phyloP scores from a whole-genome alignment of 2,113 vertebrate species.

The Lepus americanus region DNA sequence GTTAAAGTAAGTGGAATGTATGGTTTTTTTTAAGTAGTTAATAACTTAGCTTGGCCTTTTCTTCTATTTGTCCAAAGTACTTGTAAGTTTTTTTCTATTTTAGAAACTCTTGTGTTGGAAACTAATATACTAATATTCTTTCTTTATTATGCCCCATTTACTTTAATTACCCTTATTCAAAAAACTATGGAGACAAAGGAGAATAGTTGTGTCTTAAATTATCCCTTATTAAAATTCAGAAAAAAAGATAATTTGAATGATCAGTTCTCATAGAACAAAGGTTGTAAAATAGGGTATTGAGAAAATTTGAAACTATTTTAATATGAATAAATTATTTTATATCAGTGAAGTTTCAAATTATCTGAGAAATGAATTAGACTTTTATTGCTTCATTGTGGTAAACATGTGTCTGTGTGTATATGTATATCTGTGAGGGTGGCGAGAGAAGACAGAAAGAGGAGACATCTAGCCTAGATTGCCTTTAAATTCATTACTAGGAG shows the following conservation, averaged over 20 bases:
- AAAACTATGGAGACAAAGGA: conserved; percentile 19
- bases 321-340: conserved; percentile 27
- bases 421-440: neutral
- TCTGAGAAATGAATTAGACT: neutral
- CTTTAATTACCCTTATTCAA: conserved; percentile 53
- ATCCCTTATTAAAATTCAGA: conserved; percentile 62
- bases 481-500: neutral
- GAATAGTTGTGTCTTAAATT: conserved; percentile 62
- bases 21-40: neutral
- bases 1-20: conserved; percentile 8
- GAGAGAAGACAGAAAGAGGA: neutral
- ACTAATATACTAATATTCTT: conserved; percentile 69
- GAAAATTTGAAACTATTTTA: neutral
- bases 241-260: neutral
- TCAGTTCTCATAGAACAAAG: conserved; percentile 38
- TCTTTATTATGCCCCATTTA: conserved; percentile 68
- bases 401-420: neutral
- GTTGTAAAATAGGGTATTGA: conserved; percentile 20
- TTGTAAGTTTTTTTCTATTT: conserved; percentile 13
- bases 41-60: conserved; percentile 35
- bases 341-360: neutral
- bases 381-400: neutral
- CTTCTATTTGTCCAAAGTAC: conserved; percentile 15
- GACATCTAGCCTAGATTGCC: neutral
- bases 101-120: conserved; percentile 41